These are phyloP conservation scores for Dioctria linearis DNA, from an alignment of 2,888 invertebrate species.

Conservation along the genomic window DNA sequence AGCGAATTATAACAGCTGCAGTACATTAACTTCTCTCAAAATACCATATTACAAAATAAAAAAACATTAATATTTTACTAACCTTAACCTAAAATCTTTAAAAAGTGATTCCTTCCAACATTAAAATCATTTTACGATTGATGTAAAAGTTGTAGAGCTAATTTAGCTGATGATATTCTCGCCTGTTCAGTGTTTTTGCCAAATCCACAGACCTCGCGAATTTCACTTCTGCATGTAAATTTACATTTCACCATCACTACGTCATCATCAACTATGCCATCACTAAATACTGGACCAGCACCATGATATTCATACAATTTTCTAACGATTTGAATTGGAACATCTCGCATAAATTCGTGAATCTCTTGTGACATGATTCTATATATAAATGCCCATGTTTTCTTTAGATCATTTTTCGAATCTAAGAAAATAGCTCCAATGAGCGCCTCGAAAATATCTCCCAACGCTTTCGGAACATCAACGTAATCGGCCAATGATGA, in stretches of 20 bases:
- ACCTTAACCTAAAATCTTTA: not conserved
- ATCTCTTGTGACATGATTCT: constrained; percentile 90
- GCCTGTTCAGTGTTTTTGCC: constrained; percentile 81
- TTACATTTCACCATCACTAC: constrained; percentile 76
- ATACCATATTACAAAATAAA: too few relatives aligned
- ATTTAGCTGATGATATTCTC: constrained; percentile 84
- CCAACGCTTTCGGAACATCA: constrained; percentile 90
- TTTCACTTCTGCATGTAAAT: constrained; percentile 75
- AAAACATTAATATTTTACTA: not conserved
- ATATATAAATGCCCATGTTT: constrained; percentile 88
- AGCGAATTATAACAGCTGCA: not conserved
- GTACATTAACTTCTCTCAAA: not conserved
- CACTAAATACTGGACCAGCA: constrained; percentile 79
- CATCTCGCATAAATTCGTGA: constrained; percentile 82
- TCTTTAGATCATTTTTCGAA: constrained; percentile 79
- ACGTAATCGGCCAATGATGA: constrained; percentile 77
- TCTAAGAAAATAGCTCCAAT: constrained; percentile 94
- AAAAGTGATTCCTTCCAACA: not conserved
- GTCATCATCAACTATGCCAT: constrained; percentile 64
- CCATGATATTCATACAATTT: constrained; percentile 87
- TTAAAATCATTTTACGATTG: constrained; percentile 10
- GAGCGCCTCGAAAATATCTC: constrained; percentile 94
- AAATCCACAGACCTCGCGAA: constrained; percentile 78
- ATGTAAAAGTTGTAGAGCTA: constrained; percentile 75
- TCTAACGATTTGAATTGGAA: constrained; percentile 93